Evolutionary conservation across 2,888 invertebrate genomes (phyloP), one percentile per base, ranked within the genome.

Genomic region (Yponomeuta evonymella): DNA sequence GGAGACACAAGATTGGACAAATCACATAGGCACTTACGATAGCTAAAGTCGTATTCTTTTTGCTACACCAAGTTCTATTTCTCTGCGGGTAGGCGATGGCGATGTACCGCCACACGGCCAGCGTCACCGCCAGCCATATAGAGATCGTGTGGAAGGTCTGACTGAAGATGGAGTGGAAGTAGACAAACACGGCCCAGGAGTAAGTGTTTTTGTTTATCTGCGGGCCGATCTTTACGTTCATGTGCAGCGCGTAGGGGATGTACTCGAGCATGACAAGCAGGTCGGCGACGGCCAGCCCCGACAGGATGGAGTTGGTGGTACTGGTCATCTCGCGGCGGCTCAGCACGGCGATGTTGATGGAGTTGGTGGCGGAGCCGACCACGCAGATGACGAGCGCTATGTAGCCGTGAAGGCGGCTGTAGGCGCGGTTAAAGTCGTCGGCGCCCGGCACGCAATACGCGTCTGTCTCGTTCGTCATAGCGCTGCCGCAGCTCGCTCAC

Each of bases 181-280:
- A 94, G n/a, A 97, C 96, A 84, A 96, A 97, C 33, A 96, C 93
- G 0, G 96, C 95, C 96, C 97, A 97, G 2, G 94, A 93, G 84
- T 97, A 97, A 0, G 90, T 90, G 77, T 90, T 93, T 75, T 89
- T 90, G 77, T 92, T 92, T 74, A 91, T 83, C 82, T 90, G 90
- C 10, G 90, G 91, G 64, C 92, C 92, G 6, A 93, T 91, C 75
- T 95, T 94, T 73, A 97, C 94, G 79, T 96, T 96, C 84, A 95
- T 95, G 83, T 97, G 96, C 71, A 96, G 94, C 2, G 96, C 95
- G 83, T 96, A 98, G 0, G 98, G 98, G 74, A 98, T 96, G 86
- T 98, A 98, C 79, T 97, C 97, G 78, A 98, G 93, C 96, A 98
- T 98, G 23, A 98, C 98, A n/a, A 98, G 93, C 51, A 98, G 94